Percentiles rank a stretch among this genome's conserved stretches.
Evolutionary conservation across 2,113 vertebrate genomes (phyloP).

Genomic region (Psilopogon haemacephalus): DNA sequence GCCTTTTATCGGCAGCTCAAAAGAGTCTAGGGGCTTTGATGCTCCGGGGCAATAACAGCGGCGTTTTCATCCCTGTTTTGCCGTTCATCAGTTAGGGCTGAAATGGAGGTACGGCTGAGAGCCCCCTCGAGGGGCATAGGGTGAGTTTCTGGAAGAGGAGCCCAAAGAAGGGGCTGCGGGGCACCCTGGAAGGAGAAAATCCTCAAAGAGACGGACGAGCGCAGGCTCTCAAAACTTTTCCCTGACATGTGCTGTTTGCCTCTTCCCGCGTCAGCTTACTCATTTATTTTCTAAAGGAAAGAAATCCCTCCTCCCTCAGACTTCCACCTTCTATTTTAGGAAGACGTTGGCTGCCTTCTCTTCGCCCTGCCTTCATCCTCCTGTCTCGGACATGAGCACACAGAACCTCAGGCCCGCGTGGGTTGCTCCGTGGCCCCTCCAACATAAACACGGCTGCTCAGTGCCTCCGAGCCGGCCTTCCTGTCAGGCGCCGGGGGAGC

Average conservation of each 20-base stretch:
- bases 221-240: not conserved
- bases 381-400: not conserved
- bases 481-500: not conserved
- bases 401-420: not conserved
- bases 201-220: not conserved
- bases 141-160: not conserved
- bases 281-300: not conserved
- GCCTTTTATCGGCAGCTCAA: not conserved
- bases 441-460: not conserved
- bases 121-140: not conserved
- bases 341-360: not conserved
- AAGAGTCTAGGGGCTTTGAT: not conserved
- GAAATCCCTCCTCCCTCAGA: not conserved
- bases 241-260: not conserved
- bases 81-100: not conserved
- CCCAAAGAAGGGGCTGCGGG: not conserved
- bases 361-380: not conserved
- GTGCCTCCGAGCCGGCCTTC: not conserved
- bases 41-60: not conserved
- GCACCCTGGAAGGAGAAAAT: not conserved
- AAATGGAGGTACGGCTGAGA: not conserved
- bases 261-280: not conserved
- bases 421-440: not conserved
- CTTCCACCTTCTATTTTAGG: not conserved
- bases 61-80: not conserved